Evolutionary conservation across 2,888 invertebrate species (phyloP).

Genomic region (Tetranychus truncatus): DNA sequence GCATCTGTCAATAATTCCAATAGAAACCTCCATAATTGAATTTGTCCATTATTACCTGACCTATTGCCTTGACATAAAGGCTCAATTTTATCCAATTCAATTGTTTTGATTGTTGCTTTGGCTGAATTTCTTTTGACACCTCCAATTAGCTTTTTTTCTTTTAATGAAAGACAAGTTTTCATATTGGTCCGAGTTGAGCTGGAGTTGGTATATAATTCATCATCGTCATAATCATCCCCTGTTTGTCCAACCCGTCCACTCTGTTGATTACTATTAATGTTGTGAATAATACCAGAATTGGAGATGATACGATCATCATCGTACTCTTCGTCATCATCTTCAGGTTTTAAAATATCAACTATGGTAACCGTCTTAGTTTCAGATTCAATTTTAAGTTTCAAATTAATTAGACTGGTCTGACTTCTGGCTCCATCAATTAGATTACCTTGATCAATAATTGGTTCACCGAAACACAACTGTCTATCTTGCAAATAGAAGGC

Average conservation of each 20-base stretch:
- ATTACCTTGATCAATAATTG: conserved; percentile 23
- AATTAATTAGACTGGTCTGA: conserved; percentile 21
- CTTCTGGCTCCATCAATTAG: conserved; percentile 22
- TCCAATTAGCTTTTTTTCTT: conserved; percentile 19
- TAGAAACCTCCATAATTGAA: conserved; percentile 77
- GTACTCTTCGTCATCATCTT: conserved; percentile 39
- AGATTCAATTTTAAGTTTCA: conserved; percentile 20
- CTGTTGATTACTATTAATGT: background rate
- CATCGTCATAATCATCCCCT: background rate
- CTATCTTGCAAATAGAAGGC: conserved; percentile 23
- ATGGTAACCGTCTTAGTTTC: conserved; percentile 47
- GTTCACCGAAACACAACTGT: background rate
- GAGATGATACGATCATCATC: background rate
- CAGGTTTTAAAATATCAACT: conserved; percentile 76
- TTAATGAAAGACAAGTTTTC: background rate
- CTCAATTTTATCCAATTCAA: conserved; percentile 9
- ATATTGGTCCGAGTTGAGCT: background rate
- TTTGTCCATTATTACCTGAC: conserved; percentile 49
- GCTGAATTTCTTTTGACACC: background rate
- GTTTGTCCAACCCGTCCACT: background rate
- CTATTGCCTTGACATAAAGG: conserved; percentile 20
- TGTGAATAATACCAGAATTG: background rate
- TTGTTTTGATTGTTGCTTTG: background rate
- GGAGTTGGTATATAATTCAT: too few relatives aligned
- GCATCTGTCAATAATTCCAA: conserved; percentile 64